These are phyloP conservation scores for Echiichthys vipera DNA, from an alignment of 2,797 vertebrate species.

Conservation along the genomic window DNA sequence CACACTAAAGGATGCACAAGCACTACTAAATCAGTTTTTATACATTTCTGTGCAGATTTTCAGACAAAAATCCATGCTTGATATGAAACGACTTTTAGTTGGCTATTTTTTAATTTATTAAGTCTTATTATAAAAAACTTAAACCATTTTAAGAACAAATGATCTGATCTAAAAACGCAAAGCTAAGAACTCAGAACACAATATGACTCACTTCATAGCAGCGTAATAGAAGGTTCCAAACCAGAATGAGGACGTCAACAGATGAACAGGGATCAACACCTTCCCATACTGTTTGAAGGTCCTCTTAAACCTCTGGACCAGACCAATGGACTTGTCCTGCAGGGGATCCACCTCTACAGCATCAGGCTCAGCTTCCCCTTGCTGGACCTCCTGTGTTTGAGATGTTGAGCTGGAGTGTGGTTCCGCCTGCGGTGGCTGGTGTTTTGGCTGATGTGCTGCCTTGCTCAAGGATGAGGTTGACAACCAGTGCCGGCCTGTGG, in stretches of 20 bases:
- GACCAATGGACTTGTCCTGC: conserved; percentile 92
- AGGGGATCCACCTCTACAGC: conserved; percentile 89
- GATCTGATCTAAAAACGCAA: background rate
- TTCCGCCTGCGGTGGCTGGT: conserved; percentile 43
- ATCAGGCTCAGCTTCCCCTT: background rate
- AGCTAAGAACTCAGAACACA: background rate
- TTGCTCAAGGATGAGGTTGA: conserved; percentile 72
- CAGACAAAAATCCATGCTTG: too few species aligned
- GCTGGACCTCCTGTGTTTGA: conserved; percentile 18
- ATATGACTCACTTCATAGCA: conserved; percentile 93
- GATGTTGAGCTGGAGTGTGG: conserved; percentile 19
- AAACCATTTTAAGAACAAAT: background rate
- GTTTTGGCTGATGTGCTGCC: conserved; percentile 78
- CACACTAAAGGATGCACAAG: too few species aligned
- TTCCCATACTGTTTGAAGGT: conserved; percentile 98
- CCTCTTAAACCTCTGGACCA: conserved; percentile 94
- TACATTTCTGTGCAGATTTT: too few species aligned
- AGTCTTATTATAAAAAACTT: too few species aligned
- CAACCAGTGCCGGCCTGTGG: conserved; percentile 70
- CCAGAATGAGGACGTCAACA: conserved; percentile 94
- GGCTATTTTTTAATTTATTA: too few species aligned
- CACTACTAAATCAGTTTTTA: too few species aligned
- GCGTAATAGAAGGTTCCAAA: conserved; percentile 97
- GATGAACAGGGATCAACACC: conserved; percentile 95
- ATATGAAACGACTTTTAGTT: too few species aligned